Evolutionary conservation across 2,113 vertebrate genomes (phyloP).

Genomic region (Grammomys dolichurus): DNA sequence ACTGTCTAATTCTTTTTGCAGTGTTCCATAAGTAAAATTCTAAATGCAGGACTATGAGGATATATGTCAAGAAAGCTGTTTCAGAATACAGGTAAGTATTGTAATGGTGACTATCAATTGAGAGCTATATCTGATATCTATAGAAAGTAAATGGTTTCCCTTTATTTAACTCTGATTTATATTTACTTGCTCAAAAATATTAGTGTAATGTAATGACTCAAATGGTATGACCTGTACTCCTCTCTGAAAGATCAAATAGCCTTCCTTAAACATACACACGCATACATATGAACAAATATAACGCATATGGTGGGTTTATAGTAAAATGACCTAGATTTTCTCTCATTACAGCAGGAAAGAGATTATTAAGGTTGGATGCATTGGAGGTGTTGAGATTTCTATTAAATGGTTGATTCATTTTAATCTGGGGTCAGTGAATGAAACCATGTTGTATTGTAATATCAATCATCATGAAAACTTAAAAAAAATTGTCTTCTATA

Average conservation of each 20-base stretch:
- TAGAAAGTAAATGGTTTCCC: conserved; percentile 74
- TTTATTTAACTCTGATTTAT: conserved; percentile 69
- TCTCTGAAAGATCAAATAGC: conserved; percentile 15
- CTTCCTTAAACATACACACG: neutral
- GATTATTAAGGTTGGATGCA: neutral
- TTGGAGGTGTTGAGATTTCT: neutral
- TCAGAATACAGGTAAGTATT: conserved; percentile 83
- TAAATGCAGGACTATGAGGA: conserved; percentile 71
- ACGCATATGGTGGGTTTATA: neutral
- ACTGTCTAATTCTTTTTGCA: conserved; percentile 77
- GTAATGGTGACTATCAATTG: conserved; percentile 83
- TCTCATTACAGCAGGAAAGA: neutral
- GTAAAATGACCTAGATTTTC: neutral
- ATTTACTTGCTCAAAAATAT: conserved; percentile 50
- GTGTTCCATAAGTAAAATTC: conserved; percentile 78
- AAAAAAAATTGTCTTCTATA: conserved; percentile 31
- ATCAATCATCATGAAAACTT: conserved; percentile 49
- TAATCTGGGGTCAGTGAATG: conserved; percentile 21
- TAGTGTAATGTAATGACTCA: neutral
- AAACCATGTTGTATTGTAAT: conserved; percentile 1
- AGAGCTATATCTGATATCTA: conserved; percentile 80
- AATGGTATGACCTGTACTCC: conserved; percentile 49
- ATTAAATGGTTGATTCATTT: conserved; percentile 46
- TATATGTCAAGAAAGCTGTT: conserved; percentile 80
- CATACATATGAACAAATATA: neutral